Evolutionary conservation across 2,797 vertebrate species (phyloP), one percentile per base, ranked within the genome.

Genomic region (Sebastes kiyomatsui): DNA sequence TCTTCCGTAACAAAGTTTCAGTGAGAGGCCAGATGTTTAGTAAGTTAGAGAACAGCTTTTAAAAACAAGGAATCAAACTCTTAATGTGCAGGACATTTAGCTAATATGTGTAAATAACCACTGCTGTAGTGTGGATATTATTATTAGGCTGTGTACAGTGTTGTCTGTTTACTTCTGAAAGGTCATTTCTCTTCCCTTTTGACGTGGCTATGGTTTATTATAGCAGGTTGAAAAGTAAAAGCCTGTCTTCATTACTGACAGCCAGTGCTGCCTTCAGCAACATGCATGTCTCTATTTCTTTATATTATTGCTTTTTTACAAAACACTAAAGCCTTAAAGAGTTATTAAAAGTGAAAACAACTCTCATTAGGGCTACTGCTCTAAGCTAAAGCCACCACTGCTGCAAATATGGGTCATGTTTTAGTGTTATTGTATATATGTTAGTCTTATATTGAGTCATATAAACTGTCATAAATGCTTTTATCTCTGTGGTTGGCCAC

Each of bases 1-100:
- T 92, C 89, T 94, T 94, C 94, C 93, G 93, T 95, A 92, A 91
- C 92, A 77, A 96, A 94, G 93, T 96, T 95, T 93, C 90, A 87
- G 82, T 91, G 93, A 94, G 92, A 95, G 87, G 66, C 89, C 92
- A 95, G 91, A 92, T 90, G 90, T 94, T 91, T 81, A 82, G 73
- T 66, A 85, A 90, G 69, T 91, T 89, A 71, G 59, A 72, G 61
- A 80, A 67, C 25, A 68, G 55, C 30, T 42, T 78, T 61, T 67
- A 79, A 87, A 77, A 86, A 62, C 25, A 22, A 4, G 1, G 58
- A 32, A 35, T 5, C 1, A 9, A 2, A 1, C 7, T 7, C 13
- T 2, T 0, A 3, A 1, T 30, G 7, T 6, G 0, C 0, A 4
- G 25, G 2, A 52, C 2, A 20, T 7, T n/a, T 58, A 67, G 16